Evolutionary conservation across 1,140 invertebrate genomes (phyloP).

Genomic region (Venustaconcha ellipsiformis): DNA sequence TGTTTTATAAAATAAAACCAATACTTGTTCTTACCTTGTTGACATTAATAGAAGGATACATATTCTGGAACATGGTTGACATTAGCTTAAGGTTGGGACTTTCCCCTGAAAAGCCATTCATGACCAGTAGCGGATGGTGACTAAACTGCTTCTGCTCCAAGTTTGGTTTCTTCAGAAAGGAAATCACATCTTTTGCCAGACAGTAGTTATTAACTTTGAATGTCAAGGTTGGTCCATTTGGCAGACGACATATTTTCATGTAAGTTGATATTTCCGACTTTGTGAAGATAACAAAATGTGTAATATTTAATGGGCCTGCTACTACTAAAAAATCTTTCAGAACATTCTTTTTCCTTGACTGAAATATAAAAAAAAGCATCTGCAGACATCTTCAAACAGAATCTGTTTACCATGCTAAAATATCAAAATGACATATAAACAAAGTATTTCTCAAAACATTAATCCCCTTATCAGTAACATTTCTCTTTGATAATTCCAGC

Average conservation of each 20-base stretch:
- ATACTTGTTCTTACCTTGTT: conserved; percentile 75
- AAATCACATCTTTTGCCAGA: conserved; percentile 87
- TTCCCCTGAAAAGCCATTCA: conserved; percentile 90
- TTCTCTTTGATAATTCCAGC: too few species aligned
- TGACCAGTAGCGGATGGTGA: conserved; percentile 88
- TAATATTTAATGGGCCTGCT: conserved; percentile 88
- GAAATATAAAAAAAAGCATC: conserved; percentile 57
- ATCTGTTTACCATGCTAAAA: not conserved
- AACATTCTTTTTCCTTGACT: conserved; percentile 87
- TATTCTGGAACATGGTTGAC: conserved; percentile 96
- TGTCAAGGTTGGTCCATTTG: conserved; percentile 79
- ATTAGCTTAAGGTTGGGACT: conserved; percentile 89
- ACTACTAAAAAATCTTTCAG: conserved; percentile 95
- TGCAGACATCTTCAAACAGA: not conserved
- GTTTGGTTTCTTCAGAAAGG: conserved; percentile 83
- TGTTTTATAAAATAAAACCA: not conserved
- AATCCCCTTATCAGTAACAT: not conserved
- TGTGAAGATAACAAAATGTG: conserved; percentile 89
- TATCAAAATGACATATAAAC: not conserved
- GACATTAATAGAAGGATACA: conserved; percentile 98
- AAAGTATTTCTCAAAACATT: not conserved
- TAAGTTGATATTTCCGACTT: conserved; percentile 85
- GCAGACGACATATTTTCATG: conserved; percentile 83
- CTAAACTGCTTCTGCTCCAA: conserved; percentile 80
- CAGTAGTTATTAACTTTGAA: conserved; percentile 89